Evolutionary conservation across 2,888 invertebrate species (phyloP).

Genomic region (Sclerodermus sp.): DNA sequence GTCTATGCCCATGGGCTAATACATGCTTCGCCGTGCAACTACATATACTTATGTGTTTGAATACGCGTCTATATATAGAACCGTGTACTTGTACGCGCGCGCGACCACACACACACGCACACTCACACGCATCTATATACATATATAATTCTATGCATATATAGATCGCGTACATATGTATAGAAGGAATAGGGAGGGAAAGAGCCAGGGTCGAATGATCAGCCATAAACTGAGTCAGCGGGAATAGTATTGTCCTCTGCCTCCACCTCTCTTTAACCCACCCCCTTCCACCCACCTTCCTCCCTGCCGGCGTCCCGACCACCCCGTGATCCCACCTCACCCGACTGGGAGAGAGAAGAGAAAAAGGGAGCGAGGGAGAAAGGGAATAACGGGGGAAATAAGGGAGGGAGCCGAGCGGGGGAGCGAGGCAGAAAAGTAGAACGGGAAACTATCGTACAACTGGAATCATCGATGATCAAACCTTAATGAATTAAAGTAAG

Average conservation of each 20-base stretch:
- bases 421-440: too few relatives aligned
- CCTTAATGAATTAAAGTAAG: too few relatives aligned
- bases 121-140: slow-evolving; percentile 4
- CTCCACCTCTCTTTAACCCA: slow-evolving; percentile 24
- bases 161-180: neutral
- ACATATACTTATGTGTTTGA: neutral
- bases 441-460: too few relatives aligned
- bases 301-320: slow-evolving; percentile 18
- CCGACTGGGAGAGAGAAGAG: slow-evolving; percentile 30
- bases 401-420: slow-evolving; percentile 6
- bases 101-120: slow-evolving; percentile 9
- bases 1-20: neutral
- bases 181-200: slow-evolving; percentile 9
- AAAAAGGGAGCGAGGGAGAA: slow-evolving; percentile 4
- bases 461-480: too few relatives aligned
- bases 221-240: slow-evolving; percentile 51
- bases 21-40: slow-evolving; percentile 7
- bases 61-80: neutral
- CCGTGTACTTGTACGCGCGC: too few relatives aligned
- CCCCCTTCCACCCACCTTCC: slow-evolving; percentile 9
- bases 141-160: neutral
- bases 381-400: slow-evolving; percentile 14
- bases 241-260: slow-evolving; percentile 40
- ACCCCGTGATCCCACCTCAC: slow-evolving; percentile 34
- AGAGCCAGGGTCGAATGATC: slow-evolving; percentile 48